Evolutionary conservation across 1,140 invertebrate genomes (phyloP), one percentile per base, ranked within the genome.

Genomic region (Bradynema listronoti): DNA sequence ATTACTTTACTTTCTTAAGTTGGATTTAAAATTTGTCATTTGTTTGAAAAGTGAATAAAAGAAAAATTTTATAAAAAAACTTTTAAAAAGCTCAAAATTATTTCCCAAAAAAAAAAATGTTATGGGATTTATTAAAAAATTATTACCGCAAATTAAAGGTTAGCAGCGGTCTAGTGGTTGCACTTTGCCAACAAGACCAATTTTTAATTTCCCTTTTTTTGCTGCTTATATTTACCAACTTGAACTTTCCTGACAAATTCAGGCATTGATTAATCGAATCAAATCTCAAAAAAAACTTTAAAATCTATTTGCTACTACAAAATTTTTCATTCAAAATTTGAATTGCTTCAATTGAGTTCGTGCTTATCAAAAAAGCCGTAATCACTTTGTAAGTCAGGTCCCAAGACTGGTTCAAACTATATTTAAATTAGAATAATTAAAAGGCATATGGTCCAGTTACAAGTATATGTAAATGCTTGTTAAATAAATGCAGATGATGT

Each of bases 71-170:
- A 46, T 2, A 19, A n/a, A 46, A 46, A 46, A 19, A 14, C 29
- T 19, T 46, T 3, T 11, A 16, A 46, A 19, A 46, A 46, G 14
- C 24, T 25, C 25, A 11, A 43, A 43, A 43, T 43, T 43, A 19
- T 22, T 43, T 4, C 0, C 5, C 22, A 43, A 43, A 0, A 22
- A 2, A 43, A 43, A 46, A 16, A 29, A 29, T 46, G 25, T 46
- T 27, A 46, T 46, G 19, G 30, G 24, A 46, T 24, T 46, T 46
- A 27, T 46, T 22, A 11, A 9, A 19, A 22, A 43, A 43, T 22
- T 43, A 43, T 22, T 46, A 46, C 43, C 30, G 29, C 24, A 46
- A 11, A 46, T 14, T 4, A 46, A 46, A 46, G 30, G 30, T 46
- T 11, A n/a, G 29, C 16, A 46, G 4, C 25, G 11, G 45, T 27